phyloP scores from a whole-genome alignment of 2,888 invertebrate species.

The Biston betularia region DNA sequence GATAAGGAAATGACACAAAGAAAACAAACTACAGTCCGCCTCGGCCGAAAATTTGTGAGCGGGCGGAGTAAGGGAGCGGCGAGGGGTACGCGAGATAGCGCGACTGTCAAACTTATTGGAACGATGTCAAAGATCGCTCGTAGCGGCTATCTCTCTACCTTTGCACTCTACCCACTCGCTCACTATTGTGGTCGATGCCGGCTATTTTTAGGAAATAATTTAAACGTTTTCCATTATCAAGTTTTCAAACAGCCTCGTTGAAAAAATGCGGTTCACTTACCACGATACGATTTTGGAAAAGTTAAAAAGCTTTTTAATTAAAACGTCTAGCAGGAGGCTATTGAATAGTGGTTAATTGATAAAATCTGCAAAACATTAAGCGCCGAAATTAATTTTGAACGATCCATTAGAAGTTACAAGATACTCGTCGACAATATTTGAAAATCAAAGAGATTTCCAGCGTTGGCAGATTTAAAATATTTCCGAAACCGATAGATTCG shows the following conservation, averaged over 20 bases:
- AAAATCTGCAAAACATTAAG: slow-evolving; percentile 46
- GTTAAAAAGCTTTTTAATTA: slow-evolving; percentile 59
- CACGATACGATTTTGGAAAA: slow-evolving; percentile 51
- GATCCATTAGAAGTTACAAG: slow-evolving; percentile 42
- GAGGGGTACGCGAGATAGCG: slow-evolving; percentile 59
- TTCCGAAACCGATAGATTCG: slow-evolving; percentile 41
- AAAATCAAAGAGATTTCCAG: slow-evolving; percentile 40
- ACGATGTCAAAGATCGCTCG: slow-evolving; percentile 78
- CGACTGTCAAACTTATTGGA: slow-evolving; percentile 80
- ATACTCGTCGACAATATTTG: slow-evolving; percentile 35
- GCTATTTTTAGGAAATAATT: slow-evolving; percentile 17
- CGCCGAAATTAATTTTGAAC: slow-evolving; percentile 45
- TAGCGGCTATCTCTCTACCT: slow-evolving; percentile 71
- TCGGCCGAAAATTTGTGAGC: slow-evolving; percentile 79
- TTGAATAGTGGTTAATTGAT: slow-evolving; percentile 52
- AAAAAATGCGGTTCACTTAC: slow-evolving; percentile 50
- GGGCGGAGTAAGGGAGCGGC: slow-evolving; percentile 46
- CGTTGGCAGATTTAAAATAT: slow-evolving; percentile 41
- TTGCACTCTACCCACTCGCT: slow-evolving; percentile 57
- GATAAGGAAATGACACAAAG: slow-evolving; percentile 86
- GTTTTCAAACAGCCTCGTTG: slow-evolving; percentile 38
- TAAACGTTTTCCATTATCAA: slow-evolving; percentile 22
- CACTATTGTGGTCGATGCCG: slow-evolving; percentile 27
- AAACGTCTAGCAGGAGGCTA: slow-evolving; percentile 44
- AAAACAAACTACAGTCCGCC: slow-evolving; percentile 83